phyloP scores from a whole-genome alignment of 2,797 vertebrate genomes.

The Pseudomugil gertrudae region DNA sequence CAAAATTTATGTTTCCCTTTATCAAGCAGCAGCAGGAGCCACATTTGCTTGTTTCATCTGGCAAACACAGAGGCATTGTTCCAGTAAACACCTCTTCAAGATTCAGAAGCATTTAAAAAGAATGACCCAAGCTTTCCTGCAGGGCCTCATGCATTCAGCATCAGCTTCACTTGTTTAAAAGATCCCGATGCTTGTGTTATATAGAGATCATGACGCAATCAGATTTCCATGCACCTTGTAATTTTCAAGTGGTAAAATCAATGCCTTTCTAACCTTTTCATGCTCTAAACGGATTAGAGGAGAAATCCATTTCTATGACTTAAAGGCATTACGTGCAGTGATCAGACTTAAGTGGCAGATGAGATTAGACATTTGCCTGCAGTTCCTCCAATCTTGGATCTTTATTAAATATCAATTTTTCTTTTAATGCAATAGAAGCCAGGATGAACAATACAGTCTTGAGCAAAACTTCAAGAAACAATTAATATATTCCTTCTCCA shows the following conservation, averaged over 20 bases:
- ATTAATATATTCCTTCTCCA: too few relatives aligned
- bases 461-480: too few relatives aligned
- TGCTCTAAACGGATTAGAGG: background rate
- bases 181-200: background rate
- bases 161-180: constrained; percentile 8
- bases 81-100: constrained; percentile 4
- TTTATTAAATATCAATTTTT: background rate
- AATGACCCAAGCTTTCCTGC: constrained; percentile 23
- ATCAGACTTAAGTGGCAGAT: background rate
- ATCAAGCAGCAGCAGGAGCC: constrained; percentile 51
- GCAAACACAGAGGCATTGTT: constrained; percentile 12
- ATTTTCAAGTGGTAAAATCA: background rate
- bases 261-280: background rate
- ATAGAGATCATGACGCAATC: background rate
- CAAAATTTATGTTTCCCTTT: constrained; percentile 32
- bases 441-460: too few relatives aligned
- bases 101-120: constrained; percentile 35
- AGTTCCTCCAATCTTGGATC: background rate
- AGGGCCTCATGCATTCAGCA: constrained; percentile 11
- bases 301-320: background rate
- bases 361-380: constrained; percentile 3
- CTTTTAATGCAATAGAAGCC: background rate
- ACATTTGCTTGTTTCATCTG: constrained; percentile 37
- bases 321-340: background rate
- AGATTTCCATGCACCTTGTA: background rate